Percentiles rank a stretch among this genome's conserved stretches.
Conservation (phyloP, 2,113 vertebrate genomes). For the Lepus europaeus region DNA sequence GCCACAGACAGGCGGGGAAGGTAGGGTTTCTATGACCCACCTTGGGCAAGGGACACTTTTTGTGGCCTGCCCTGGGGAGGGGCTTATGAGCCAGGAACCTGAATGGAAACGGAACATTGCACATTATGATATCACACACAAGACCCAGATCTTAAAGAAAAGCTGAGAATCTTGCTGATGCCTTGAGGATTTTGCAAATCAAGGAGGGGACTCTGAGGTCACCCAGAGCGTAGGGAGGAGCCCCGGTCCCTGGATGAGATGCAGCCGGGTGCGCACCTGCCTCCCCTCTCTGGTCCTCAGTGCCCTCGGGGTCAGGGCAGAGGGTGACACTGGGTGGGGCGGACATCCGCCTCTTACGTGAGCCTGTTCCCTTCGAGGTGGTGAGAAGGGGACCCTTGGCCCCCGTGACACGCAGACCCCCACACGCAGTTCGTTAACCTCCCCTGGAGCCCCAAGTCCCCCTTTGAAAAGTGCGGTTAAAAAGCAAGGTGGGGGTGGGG, state of each 20-base stretch:
- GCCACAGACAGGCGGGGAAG: neutral
- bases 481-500: too few species aligned
- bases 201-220: neutral
- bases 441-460: neutral
- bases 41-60: too few species aligned
- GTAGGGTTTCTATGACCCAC: neutral
- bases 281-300: neutral
- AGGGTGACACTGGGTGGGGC: neutral
- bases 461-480: neutral
- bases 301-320: neutral
- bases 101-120: too few species aligned
- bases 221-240: neutral
- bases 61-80: too few species aligned
- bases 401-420: fast-evolving
- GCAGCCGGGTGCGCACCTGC: neutral
- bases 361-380: neutral
- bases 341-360: neutral
- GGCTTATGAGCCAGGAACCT: too few species aligned
- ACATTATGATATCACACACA: too few species aligned
- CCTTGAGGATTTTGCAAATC: neutral
- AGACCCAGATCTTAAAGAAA: too few species aligned
- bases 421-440: neutral
- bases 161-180: too few species aligned
- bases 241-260: neutral
- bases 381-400: neutral